Percentiles rank a stretch among this genome's conserved stretches.
Conservation (phyloP, 2,888 invertebrate species). For the Galerucella pusilla region DNA sequence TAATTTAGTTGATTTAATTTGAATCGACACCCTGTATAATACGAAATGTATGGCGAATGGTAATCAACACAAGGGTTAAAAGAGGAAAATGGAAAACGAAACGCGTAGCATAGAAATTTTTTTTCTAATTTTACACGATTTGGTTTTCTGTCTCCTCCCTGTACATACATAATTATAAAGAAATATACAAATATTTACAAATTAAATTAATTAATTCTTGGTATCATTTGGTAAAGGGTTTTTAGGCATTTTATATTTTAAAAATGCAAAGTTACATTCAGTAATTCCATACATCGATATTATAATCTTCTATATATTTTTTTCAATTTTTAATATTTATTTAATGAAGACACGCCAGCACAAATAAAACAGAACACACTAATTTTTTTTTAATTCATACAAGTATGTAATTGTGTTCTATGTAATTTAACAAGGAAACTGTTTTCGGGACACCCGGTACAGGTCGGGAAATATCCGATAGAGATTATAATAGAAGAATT, state of each 20-base stretch:
- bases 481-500: constrained; percentile 10
- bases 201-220: constrained; percentile 41
- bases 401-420: no score
- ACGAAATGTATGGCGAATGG: constrained; percentile 30
- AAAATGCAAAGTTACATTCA: constrained; percentile 35
- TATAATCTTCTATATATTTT: constrained; percentile 14
- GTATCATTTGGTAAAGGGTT: constrained; percentile 43
- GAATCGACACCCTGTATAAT: constrained; percentile 17
- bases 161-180: constrained; percentile 18
- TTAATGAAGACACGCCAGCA: constrained; percentile 29
- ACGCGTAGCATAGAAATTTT: neutral
- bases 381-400: neutral
- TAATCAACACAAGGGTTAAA: constrained; percentile 17
- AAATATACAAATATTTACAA: constrained; percentile 46
- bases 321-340: constrained; percentile 13
- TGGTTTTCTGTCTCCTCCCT: neutral
- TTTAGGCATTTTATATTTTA: constrained; percentile 37
- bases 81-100: neutral
- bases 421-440: neutral
- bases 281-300: constrained; percentile 25
- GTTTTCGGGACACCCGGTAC: constrained; percentile 7
- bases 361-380: neutral
- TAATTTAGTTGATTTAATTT: neutral
- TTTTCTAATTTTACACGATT: neutral
- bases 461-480: constrained; percentile 16